These are phyloP conservation scores for Theretra japonica DNA, from an alignment of 2,888 invertebrate species.

Conservation along the genomic window DNA sequence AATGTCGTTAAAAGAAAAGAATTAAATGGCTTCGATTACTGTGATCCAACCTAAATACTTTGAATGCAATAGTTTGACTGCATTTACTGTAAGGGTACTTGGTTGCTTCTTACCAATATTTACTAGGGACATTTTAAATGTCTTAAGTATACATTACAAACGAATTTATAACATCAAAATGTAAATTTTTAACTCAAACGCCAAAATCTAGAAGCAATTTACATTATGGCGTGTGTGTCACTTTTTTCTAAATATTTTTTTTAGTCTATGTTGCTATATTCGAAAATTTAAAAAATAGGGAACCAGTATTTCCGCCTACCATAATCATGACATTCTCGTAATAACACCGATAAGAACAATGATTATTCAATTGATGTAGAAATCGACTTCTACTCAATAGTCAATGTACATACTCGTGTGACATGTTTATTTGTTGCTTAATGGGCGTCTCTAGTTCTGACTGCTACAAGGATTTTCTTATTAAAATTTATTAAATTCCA, in stretches of 20 bases:
- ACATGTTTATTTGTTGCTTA: constrained; percentile 14
- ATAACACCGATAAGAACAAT: background rate
- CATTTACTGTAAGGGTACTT: constrained; percentile 45
- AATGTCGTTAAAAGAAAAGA: constrained; percentile 64
- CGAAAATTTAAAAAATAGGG: constrained; percentile 34
- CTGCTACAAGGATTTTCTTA: constrained; percentile 43
- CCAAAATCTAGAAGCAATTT: constrained; percentile 82
- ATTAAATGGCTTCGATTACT: constrained; percentile 82
- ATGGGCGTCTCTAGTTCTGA: constrained; percentile 40
- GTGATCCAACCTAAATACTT: constrained; percentile 77
- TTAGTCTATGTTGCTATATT: constrained; percentile 57
- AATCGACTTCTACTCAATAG: constrained; percentile 8
- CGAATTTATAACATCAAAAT: constrained; percentile 71
- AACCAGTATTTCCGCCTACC: constrained; percentile 7
- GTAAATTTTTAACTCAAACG: constrained; percentile 78
- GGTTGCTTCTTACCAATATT: constrained; percentile 75
- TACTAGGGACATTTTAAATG: constrained; percentile 78
- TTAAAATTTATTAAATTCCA: constrained; percentile 43
- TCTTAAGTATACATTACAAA: constrained; percentile 65
- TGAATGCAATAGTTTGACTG: constrained; percentile 52
- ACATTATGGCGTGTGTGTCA: constrained; percentile 86
- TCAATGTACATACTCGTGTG: no score
- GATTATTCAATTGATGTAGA: background rate
- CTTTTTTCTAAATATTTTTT: constrained; percentile 75
- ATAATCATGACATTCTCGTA: constrained; percentile 34